Conservation (phyloP, 2,113 vertebrate genomes). For the Syrrhaptes paradoxus region DNA sequence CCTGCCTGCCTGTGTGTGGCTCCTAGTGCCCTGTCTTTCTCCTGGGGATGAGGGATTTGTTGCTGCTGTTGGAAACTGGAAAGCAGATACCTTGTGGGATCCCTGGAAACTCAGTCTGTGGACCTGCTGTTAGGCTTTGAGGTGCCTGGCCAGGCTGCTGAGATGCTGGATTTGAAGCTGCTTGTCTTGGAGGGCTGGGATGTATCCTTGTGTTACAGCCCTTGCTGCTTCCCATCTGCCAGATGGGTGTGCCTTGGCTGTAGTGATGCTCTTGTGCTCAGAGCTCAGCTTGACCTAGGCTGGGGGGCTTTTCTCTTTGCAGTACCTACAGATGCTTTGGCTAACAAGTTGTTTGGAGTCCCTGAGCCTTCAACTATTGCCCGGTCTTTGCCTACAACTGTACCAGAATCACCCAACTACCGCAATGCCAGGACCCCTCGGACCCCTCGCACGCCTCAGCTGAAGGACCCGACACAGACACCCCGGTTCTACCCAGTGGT, state of each 20-base stretch:
- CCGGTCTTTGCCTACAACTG: slow-evolving; percentile 93
- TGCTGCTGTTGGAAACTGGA: background rate
- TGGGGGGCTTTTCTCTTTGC: background rate
- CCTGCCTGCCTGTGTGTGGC: background rate
- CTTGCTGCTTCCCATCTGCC: background rate
- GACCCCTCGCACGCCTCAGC: slow-evolving; percentile 92
- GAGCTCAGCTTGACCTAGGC: background rate
- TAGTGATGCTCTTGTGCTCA: background rate
- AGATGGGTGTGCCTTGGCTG: background rate
- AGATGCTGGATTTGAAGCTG: background rate
- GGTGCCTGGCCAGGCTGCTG: background rate
- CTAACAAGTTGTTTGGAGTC: slow-evolving; percentile 95
- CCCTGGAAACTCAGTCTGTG: background rate
- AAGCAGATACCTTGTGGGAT: background rate
- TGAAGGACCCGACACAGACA: slow-evolving; percentile 92
- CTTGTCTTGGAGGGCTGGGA: background rate
- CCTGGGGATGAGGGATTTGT: background rate
- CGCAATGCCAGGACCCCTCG: slow-evolving; percentile 91
- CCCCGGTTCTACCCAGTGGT: slow-evolving; percentile 98
- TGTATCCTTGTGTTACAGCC: background rate
- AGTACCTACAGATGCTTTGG: slow-evolving; percentile 97
- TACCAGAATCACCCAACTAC: slow-evolving; percentile 96
- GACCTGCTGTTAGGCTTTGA: background rate
- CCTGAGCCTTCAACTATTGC: slow-evolving; percentile 91
- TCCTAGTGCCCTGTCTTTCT: background rate